These are phyloP conservation scores for Struthidea cinerea DNA, from an alignment of 2,113 vertebrate genomes.

Conservation along the genomic window DNA sequence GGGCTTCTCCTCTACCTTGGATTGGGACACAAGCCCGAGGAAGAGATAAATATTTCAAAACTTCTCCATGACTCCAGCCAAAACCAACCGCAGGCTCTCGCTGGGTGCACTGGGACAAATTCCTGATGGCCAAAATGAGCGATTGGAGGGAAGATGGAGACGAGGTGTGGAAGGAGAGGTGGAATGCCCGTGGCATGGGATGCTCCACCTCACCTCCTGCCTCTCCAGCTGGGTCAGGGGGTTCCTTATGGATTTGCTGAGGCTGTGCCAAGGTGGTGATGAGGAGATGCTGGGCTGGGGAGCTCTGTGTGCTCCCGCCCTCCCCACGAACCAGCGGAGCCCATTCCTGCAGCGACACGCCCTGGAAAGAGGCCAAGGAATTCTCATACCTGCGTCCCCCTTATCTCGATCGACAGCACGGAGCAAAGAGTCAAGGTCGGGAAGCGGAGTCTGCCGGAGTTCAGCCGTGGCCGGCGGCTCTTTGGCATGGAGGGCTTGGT, in stretches of 20 bases:
- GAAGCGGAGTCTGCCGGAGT: constrained; percentile 20
- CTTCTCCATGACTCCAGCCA: not conserved
- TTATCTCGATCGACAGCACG: not conserved
- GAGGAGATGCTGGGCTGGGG: not conserved
- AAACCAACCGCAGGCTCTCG: not conserved
- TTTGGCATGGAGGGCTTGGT: not conserved
- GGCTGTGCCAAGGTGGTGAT: not conserved
- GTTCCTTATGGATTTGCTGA: not conserved
- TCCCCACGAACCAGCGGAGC: not conserved
- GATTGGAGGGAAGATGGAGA: not conserved
- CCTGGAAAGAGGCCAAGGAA: constrained; percentile 51
- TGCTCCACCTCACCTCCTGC: fast-evolving
- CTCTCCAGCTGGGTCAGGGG: not conserved
- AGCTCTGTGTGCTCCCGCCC: not conserved
- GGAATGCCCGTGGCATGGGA: not conserved
- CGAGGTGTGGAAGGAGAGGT: fast-evolving
- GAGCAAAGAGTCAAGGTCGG: constrained; percentile 46
- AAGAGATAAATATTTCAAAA: not conserved
- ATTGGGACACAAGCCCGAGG: not conserved
- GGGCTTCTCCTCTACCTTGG: constrained; percentile 10
- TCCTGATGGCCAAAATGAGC: not conserved
- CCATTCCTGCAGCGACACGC: constrained; percentile 46
- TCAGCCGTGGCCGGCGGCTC: constrained; percentile 11
- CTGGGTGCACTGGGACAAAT: not conserved
- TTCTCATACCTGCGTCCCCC: constrained; percentile 39